These are phyloP conservation scores for Clarias pachynema DNA, from an alignment of 2,797 vertebrate species.

Conservation along the genomic window DNA sequence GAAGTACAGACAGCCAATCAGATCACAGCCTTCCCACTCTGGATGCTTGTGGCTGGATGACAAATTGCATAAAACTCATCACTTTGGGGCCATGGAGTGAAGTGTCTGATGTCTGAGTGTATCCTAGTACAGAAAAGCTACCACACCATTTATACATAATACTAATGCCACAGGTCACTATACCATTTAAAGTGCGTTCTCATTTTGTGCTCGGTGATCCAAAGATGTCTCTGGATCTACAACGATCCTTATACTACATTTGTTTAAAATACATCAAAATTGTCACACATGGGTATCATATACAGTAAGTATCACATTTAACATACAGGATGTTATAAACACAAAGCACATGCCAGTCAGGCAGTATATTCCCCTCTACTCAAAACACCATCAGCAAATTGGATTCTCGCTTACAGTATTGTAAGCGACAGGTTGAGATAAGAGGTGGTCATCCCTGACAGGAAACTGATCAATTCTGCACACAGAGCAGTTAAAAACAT, in stretches of 20 bases:
- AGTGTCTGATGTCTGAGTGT: neutral
- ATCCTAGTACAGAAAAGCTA: neutral
- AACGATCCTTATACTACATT: neutral
- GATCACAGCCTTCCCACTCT: neutral
- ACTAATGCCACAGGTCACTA: neutral
- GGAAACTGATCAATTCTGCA: conserved; percentile 63
- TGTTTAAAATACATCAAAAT: neutral
- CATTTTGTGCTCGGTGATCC: neutral
- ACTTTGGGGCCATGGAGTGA: neutral
- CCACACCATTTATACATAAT: neutral
- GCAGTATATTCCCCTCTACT: neutral
- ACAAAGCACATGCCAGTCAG: neutral
- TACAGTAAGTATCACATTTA: neutral
- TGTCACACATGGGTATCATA: neutral
- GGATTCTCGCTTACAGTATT: conserved; percentile 31
- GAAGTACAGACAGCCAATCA: neutral
- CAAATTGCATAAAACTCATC: neutral
- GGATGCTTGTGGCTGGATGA: neutral
- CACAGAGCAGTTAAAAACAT: conserved; percentile 58
- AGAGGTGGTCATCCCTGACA: conserved; percentile 36
- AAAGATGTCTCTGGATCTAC: neutral
- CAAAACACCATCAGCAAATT: conserved; percentile 17
- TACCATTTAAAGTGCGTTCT: neutral
- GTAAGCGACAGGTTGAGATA: conserved; percentile 37
- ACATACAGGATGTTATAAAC: neutral